These are phyloP conservation scores for Drymonia ruficornis DNA, from an alignment of 2,888 invertebrate genomes.

Conservation along the genomic window DNA sequence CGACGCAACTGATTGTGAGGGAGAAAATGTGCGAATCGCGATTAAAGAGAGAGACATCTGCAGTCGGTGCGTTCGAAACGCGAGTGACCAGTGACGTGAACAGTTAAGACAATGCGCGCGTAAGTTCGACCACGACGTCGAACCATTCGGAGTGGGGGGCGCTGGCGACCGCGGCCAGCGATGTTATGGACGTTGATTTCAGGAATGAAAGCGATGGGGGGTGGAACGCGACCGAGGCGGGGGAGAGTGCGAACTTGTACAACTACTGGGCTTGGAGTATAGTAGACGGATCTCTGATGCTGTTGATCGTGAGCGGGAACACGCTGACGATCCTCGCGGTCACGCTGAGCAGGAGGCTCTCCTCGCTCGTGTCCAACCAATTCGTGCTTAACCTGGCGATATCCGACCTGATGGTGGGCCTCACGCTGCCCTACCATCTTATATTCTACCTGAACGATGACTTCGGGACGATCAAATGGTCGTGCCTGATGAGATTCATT, in stretches of 20 bases:
- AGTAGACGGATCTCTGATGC: conserved; percentile 87
- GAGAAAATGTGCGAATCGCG: conserved; percentile 59
- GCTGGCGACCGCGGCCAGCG: conserved; percentile 79
- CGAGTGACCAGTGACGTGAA: conserved; percentile 60
- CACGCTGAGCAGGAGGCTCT: conserved; percentile 87
- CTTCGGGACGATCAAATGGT: conserved; percentile 85
- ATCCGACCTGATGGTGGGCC: conserved; percentile 91
- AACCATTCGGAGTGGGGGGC: conserved; percentile 70
- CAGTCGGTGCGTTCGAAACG: conserved; percentile 48
- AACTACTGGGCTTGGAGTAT: conserved; percentile 87
- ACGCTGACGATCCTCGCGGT: conserved; percentile 90
- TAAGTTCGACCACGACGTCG: conserved; percentile 76
- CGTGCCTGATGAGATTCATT: conserved; percentile 90
- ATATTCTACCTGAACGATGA: conserved; percentile 88
- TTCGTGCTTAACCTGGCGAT: conserved; percentile 92
- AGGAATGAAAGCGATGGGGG: conserved; percentile 68
- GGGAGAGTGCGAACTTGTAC: conserved; percentile 61
- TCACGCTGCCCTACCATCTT: conserved; percentile 91
- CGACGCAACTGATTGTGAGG: conserved; percentile 30
- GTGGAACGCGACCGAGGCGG: conserved; percentile 66
- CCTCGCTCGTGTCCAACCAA: conserved; percentile 89
- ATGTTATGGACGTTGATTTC: conserved; percentile 80
- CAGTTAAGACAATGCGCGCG: conserved; percentile 66
- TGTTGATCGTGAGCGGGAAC: conserved; percentile 89
- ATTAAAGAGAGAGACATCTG: conserved; percentile 47